Base-by-base conservation (phyloP, 2,888 invertebrate genomes). In the Antitype chi region DNA sequence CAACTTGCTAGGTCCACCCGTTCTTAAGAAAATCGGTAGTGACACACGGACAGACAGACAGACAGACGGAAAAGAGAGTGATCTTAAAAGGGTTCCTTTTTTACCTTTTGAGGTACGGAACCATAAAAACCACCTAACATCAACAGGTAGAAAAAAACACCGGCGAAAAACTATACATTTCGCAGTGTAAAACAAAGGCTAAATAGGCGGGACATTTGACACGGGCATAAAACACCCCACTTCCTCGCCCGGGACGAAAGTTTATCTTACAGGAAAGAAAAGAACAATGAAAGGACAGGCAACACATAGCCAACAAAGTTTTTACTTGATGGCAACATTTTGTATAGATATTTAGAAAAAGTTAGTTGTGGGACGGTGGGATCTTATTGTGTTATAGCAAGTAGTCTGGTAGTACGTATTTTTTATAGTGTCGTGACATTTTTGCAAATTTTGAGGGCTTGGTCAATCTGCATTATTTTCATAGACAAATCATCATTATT, bases 141-240 rank as follows among this genome's bases (percentile, higher is more conserved):
- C 87, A 87, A 87, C 87, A 87, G 87, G 87, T 88, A 71, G 20
- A 87, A 75, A 76, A 53, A 68, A 71, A 67, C 38, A 28, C 72
- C 15, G 52, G 60, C 55, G 38, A 69, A 53, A 77, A 68, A 66
- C 60, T 49, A 69, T 86, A 76, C 73, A 84, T 75, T 86, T 89
- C 84, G 80, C 78, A 86, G 80, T 78, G 76, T 69, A 82, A 88
- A 87, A 84, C 85, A 85, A 82, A 86, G 88, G 74, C 79, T 81
- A 88, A 85, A 85, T 86, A 87, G 87, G 89, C 85, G 86, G 85
- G 89, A 90, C 90, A 89, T 90, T 92, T 92, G 93, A 93, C 91
- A 91, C 90, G 81, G 82, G 87, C 88, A 91, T 90, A 92, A 92
- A 93, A 92, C 91, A 91, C 90, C 86, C 84, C 87, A 80, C 86